phyloP scores from a whole-genome alignment of 2,888 invertebrate genomes.

The Netelia melanura region DNA sequence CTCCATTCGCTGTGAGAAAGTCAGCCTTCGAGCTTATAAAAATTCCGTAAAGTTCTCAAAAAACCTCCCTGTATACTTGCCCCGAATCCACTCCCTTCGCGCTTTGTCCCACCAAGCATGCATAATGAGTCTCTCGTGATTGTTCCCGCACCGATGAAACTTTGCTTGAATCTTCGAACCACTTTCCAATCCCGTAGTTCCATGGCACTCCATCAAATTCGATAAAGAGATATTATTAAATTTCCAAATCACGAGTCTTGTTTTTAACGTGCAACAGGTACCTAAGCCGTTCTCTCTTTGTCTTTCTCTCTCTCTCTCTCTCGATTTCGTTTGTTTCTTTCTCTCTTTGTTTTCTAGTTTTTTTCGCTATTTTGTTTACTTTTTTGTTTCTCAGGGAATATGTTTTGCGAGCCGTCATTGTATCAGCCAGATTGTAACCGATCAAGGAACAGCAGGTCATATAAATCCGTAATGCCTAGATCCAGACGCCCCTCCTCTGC shows the following conservation, averaged over 20 bases:
- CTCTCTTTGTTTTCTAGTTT: constrained; percentile 28
- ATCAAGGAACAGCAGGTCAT: constrained; percentile 71
- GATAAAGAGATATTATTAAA: constrained; percentile 31
- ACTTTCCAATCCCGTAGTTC: background rate
- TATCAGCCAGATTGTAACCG: constrained; percentile 74
- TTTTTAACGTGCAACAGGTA: constrained; percentile 17
- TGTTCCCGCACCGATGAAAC: constrained; percentile 35
- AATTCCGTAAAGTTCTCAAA: constrained; percentile 73
- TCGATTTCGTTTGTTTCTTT: constrained; percentile 32
- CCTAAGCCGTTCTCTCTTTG: constrained; percentile 21
- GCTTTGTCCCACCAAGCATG: background rate
- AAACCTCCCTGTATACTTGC: constrained; percentile 51
- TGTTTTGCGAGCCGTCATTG: constrained; percentile 73
- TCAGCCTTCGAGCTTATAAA: constrained; percentile 74
- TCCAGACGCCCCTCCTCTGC: constrained; percentile 73
- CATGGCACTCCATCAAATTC: constrained; percentile 33
- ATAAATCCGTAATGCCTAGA: constrained; percentile 74
- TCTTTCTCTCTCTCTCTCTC: constrained; percentile 35
- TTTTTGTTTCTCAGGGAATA: constrained; percentile 33
- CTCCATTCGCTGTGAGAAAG: constrained; percentile 69
- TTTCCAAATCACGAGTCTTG: constrained; percentile 5
- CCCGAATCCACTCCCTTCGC: background rate
- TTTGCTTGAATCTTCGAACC: background rate
- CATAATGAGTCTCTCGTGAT: constrained; percentile 45
- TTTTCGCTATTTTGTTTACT: constrained; percentile 41